Base-by-base conservation (phyloP, 2,888 invertebrate species). In the Drosophila pseudotakahashii region DNA sequence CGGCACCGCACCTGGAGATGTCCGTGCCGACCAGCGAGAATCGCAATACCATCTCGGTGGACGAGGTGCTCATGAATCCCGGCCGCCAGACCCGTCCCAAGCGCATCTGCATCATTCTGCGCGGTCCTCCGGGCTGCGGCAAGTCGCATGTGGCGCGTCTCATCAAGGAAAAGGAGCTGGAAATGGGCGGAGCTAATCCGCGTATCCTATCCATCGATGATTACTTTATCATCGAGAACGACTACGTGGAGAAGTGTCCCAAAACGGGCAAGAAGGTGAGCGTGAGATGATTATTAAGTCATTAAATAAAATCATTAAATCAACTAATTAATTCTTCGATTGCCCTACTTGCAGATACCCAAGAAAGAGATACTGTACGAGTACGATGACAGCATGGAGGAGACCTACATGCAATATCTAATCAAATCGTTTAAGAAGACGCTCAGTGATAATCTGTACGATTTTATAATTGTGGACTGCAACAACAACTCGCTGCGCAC, bases 41-140 rank as follows among this genome's bases (percentile, higher is more conserved):
- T 92, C 85, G 83, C 13, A 93, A 92, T 75, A 91, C 92, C 32
- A 94, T 95, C 39, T 94, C 94, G 92, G 95, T 98, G 79, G 97
- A 98, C 89, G 98, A 98, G 90, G 92, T 99, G 68, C 92, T 98
- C 51, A 94, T 95, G 89, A 92, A 94, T 23, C 98, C 98, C 2
- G 97, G 97, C 9, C 94, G 98, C 51, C 93, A 94, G 69, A 95
- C 94, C 79, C 94, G 99, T 79, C 97, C 98, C 7, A 91, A 91
- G 66, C 91, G 94, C 91, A 95, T 99, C 81, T 97, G 97, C 34
- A 95, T 98, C 64, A 96, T 99, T 82, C 92, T 99, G 53, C 93
- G 99, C 91, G 99, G 99, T 5, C 95, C 97, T 14, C 98, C 99
- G 0, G 99, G 99, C 10, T 96, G 98, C 91, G 99, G 99, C 39